phyloP scores from a whole-genome alignment of 2,113 vertebrate species.

The Beaufortia kweichowensis region DNA sequence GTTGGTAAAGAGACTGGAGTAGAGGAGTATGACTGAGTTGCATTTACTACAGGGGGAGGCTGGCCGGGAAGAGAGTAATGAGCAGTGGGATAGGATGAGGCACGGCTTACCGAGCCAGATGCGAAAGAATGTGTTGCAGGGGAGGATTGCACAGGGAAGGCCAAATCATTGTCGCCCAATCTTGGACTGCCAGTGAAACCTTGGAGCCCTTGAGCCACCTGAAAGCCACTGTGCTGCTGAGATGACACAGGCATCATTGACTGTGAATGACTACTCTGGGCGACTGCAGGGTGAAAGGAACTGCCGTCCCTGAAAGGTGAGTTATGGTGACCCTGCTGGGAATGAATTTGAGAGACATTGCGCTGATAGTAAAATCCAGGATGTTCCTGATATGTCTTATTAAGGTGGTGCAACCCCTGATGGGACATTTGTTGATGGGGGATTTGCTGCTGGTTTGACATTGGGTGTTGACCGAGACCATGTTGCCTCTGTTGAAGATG shows the following conservation, averaged over 20 bases:
- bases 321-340: constrained; percentile 68
- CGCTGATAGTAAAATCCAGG: constrained; percentile 89
- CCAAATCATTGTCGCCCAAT: constrained; percentile 72
- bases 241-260: constrained; percentile 67
- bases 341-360: constrained; percentile 70
- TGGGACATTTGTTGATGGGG: constrained; percentile 85
- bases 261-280: constrained; percentile 74
- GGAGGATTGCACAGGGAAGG: constrained; percentile 75
- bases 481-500: constrained; percentile 62
- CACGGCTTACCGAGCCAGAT: constrained; percentile 81
- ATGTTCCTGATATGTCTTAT: constrained; percentile 83
- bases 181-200: constrained; percentile 74
- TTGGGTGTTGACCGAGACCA: constrained; percentile 65
- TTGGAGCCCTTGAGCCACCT: constrained; percentile 73
- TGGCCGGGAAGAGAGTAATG: constrained; percentile 87
- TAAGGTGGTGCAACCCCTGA: constrained; percentile 82
- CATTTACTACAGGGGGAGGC: constrained; percentile 78
- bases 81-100: constrained; percentile 76
- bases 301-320: constrained; percentile 64
- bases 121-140: constrained; percentile 81
- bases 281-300: constrained; percentile 71
- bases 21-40: constrained; percentile 79
- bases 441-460: constrained; percentile 63
- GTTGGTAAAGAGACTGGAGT: constrained; percentile 74
- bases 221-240: constrained; percentile 72